These are phyloP conservation scores for Hydriomena furcata DNA, from an alignment of 2,888 invertebrate genomes.

Conservation along the genomic window DNA sequence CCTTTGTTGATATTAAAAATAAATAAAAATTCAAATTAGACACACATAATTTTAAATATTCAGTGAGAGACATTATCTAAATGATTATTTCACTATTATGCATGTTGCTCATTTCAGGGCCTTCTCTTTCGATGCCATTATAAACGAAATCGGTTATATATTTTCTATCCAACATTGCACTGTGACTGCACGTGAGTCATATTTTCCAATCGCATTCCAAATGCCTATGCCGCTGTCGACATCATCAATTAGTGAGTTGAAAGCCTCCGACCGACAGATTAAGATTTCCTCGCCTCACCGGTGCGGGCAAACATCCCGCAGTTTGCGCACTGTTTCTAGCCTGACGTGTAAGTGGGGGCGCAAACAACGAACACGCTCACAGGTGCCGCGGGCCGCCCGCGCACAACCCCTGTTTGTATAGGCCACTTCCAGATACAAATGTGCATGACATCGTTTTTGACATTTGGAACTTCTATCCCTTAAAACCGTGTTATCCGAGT, in stretches of 20 bases:
- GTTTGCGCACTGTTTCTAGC: slow-evolving; percentile 73
- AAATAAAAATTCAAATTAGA: too few relatives aligned
- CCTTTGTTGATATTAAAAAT: too few relatives aligned
- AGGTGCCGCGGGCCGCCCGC: slow-evolving; percentile 64
- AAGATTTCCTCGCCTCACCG: slow-evolving; percentile 74
- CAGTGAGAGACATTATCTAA: too few relatives aligned
- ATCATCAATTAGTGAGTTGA: slow-evolving; percentile 49
- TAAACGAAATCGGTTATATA: too few relatives aligned
- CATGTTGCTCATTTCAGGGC: too few relatives aligned
- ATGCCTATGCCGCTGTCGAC: slow-evolving; percentile 37
- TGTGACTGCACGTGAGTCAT: slow-evolving; percentile 21
- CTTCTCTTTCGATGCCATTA: too few relatives aligned
- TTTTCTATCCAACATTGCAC: not conserved
- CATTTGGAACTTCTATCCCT: slow-evolving; percentile 53
- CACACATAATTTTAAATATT: too few relatives aligned
- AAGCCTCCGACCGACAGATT: slow-evolving; percentile 58
- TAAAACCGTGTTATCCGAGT: not conserved
- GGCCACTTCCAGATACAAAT: slow-evolving; percentile 57
- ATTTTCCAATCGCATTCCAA: slow-evolving; percentile 36
- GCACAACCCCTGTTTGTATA: slow-evolving; percentile 62
- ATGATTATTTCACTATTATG: too few relatives aligned
- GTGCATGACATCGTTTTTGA: slow-evolving; percentile 50
- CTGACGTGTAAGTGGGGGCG: slow-evolving; percentile 70
- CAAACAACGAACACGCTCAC: slow-evolving; percentile 63
- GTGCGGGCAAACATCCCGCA: slow-evolving; percentile 61